A percentile compares a stretch with the other conserved stretches of the same genome.
Conservation (phyloP, 2,113 vertebrate genomes). For the Ariopsis seemanni region DNA sequence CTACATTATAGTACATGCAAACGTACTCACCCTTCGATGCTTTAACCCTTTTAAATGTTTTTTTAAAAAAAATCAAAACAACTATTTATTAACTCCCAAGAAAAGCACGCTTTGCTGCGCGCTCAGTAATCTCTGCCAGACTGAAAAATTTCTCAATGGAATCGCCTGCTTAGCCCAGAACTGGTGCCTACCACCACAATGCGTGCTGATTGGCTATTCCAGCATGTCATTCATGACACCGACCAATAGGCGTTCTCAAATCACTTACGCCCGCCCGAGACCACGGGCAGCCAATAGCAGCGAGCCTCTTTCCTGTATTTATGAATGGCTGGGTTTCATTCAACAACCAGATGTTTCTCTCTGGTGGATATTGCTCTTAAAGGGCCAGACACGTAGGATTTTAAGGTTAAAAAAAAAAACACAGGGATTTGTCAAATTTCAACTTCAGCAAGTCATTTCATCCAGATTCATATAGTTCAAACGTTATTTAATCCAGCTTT, state of each 20-base stretch:
- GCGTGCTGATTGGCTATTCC: slow-evolving; percentile 58
- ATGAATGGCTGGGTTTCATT: slow-evolving; percentile 78
- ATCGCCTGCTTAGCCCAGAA: slow-evolving; percentile 50
- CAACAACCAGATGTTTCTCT: slow-evolving; percentile 63
- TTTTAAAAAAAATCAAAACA: not conserved
- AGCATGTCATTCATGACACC: slow-evolving; percentile 43
- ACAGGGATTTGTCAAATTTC: not conserved
- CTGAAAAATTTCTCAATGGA: slow-evolving; percentile 72
- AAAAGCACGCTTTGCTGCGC: slow-evolving; percentile 48
- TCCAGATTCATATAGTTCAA: not conserved
- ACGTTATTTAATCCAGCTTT: not conserved
- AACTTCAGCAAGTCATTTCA: not conserved
- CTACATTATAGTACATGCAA: not conserved
- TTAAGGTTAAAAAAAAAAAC: not conserved
- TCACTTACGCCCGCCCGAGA: slow-evolving; percentile 44
- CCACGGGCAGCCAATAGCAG: slow-evolving; percentile 50
- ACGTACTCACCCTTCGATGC: slow-evolving; percentile 41
- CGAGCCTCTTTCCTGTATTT: slow-evolving; percentile 61
- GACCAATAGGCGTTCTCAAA: slow-evolving; percentile 54
- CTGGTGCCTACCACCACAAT: not conserved
- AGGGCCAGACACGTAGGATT: slow-evolving; percentile 47
- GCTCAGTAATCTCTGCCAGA: slow-evolving; percentile 53
- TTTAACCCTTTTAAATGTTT: slow-evolving; percentile 14
- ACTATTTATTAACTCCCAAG: slow-evolving; percentile 24
- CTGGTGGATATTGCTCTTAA: slow-evolving; percentile 60